Evolutionary conservation across 2,797 vertebrate genomes (phyloP).

Genomic region (Glossophaga mutica): DNA sequence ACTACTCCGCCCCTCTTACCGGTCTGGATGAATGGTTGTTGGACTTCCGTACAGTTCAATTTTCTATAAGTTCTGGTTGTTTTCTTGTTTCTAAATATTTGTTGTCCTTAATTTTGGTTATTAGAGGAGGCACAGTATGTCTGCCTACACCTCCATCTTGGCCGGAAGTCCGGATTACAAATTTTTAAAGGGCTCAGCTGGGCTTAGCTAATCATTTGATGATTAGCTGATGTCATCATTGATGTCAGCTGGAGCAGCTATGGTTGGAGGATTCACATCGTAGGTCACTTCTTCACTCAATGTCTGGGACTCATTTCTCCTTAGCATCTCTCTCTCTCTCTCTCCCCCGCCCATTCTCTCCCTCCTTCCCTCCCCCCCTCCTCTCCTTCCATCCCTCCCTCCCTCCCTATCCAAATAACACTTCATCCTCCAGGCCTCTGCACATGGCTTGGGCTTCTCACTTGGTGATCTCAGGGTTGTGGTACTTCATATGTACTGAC

Average conservation of each 20-base stretch:
- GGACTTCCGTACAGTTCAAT: too few relatives aligned
- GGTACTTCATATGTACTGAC: not conserved
- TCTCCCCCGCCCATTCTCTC: too few relatives aligned
- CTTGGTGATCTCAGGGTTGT: not conserved
- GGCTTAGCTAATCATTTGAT: not conserved
- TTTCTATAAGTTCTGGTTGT: too few relatives aligned
- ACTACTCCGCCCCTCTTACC: too few relatives aligned
- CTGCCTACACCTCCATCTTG: too few relatives aligned
- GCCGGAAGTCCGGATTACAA: too few relatives aligned
- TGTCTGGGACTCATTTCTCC: not conserved
- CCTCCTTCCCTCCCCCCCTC: too few relatives aligned
- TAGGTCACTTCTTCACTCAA: not conserved
- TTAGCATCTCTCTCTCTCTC: not conserved
- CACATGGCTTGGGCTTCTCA: not conserved
- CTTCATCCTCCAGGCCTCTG: not conserved
- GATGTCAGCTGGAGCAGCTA: not conserved
- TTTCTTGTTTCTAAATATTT: too few relatives aligned
- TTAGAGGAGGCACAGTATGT: too few relatives aligned
- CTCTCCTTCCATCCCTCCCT: not conserved
- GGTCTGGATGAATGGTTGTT: too few relatives aligned
- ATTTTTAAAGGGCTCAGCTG: not conserved
- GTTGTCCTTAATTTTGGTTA: too few relatives aligned
- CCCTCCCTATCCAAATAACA: not conserved
- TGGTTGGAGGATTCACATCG: not conserved
- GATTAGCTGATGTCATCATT: too few relatives aligned